A percentile compares a stretch with the other conserved stretches of the same genome.
Conservation (phyloP, 1,140 invertebrate species). For the Conopomorpha cramerella region DNA sequence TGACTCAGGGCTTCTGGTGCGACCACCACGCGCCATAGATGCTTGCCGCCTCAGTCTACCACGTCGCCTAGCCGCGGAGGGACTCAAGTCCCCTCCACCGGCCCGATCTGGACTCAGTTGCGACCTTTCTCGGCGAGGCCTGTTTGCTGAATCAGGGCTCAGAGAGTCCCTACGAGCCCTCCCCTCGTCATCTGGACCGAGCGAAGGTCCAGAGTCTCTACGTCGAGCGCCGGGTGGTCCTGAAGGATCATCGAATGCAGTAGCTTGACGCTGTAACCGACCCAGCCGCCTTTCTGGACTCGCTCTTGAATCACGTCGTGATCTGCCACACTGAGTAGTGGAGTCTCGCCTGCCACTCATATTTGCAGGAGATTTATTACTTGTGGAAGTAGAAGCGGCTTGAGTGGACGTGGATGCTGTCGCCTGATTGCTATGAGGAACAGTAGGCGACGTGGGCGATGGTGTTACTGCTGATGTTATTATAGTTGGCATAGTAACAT, state of each 20-base stretch:
- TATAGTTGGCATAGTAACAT: conserved; percentile 77
- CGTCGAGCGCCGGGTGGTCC: conserved; percentile 74
- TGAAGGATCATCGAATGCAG: conserved; percentile 83
- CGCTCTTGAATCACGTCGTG: conserved; percentile 69
- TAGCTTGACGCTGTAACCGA: conserved; percentile 81
- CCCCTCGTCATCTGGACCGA: conserved; percentile 77
- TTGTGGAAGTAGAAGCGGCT: conserved; percentile 56
- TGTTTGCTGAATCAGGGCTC: conserved; percentile 83
- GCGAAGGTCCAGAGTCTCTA: conserved; percentile 70
- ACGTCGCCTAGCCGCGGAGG: conserved; percentile 65
- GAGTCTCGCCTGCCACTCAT: conserved; percentile 75
- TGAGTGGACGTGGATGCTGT: conserved; percentile 46
- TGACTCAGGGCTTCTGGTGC: conserved; percentile 70
- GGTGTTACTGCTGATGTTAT: conserved; percentile 81
- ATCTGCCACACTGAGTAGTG: conserved; percentile 77
- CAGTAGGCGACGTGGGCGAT: conserved; percentile 73
- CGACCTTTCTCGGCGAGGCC: conserved; percentile 70
- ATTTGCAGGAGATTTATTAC: conserved; percentile 60
- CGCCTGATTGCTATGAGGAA: conserved; percentile 37
- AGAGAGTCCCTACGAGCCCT: conserved; percentile 80
- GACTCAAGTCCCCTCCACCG: conserved; percentile 74
- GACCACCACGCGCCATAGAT: conserved; percentile 67
- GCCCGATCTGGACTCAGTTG: conserved; percentile 79
- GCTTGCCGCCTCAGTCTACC: conserved; percentile 77
- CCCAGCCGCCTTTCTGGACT: conserved; percentile 73